These are phyloP conservation scores for Plebejus argus DNA, from an alignment of 2,888 invertebrate genomes.

Conservation along the genomic window DNA sequence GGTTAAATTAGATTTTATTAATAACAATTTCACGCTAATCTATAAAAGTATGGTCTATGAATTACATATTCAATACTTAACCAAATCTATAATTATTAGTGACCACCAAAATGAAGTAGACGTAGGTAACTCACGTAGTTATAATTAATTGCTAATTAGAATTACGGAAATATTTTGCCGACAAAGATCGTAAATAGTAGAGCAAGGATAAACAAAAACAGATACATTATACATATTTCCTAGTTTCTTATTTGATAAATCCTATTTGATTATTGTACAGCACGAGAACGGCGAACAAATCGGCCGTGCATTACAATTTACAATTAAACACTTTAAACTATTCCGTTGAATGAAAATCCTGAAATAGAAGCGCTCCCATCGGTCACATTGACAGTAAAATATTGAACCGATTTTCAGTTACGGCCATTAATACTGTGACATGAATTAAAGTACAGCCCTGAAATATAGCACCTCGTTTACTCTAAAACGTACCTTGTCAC, in stretches of 20 bases:
- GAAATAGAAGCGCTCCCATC: background rate
- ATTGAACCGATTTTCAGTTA: conserved; percentile 26
- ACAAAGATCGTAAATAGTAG: background rate
- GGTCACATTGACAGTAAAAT: conserved; percentile 23
- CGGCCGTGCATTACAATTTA: background rate
- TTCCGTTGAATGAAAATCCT: conserved; percentile 18
- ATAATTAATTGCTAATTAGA: background rate
- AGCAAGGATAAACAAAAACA: background rate
- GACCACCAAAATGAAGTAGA: background rate
- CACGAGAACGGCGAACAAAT: background rate
- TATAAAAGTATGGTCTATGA: too few species aligned
- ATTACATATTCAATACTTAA: too few species aligned
- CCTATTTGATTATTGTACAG: background rate
- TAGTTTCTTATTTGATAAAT: background rate
- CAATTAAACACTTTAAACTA: background rate
- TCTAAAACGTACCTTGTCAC: background rate
- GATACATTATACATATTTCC: background rate
- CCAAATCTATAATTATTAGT: too few species aligned
- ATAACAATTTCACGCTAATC: background rate
- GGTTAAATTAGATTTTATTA: background rate
- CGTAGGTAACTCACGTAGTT: background rate
- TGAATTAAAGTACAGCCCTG: conserved; percentile 19
- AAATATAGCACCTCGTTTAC: background rate
- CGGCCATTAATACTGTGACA: conserved; percentile 26
- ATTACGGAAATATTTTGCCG: background rate